Conservation (phyloP, 2,113 vertebrate species). For the Pachyramphus minor region DNA sequence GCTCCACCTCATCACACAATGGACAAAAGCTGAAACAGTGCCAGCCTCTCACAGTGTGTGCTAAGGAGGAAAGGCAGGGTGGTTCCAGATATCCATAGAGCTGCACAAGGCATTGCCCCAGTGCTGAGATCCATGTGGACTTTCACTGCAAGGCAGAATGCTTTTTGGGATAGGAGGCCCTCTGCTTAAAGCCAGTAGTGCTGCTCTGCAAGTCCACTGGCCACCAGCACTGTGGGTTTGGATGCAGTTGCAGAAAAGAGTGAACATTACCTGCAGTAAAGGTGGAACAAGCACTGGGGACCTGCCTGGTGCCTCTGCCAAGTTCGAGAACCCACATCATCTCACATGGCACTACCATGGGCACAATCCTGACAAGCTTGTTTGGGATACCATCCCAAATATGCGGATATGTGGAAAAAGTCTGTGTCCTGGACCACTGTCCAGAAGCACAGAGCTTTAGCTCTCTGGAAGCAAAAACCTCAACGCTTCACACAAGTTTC, state of each 20-base stretch:
- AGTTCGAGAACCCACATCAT: neutral
- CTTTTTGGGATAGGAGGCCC: neutral
- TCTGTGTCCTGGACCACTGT: accelerated
- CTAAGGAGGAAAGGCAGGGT: slow-evolving; percentile 2
- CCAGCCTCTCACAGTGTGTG: neutral
- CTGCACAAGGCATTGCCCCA: neutral
- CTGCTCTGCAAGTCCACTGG: neutral
- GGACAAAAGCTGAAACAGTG: neutral
- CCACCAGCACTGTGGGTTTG: neutral
- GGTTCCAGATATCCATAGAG: neutral
- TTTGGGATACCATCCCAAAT: neutral
- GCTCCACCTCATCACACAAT: slow-evolving; percentile 29
- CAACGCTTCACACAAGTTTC: neutral
- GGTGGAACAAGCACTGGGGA: neutral
- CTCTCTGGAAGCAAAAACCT: neutral
- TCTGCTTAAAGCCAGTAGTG: neutral
- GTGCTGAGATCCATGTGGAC: neutral
- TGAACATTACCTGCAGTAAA: accelerated
- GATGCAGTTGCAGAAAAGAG: neutral
- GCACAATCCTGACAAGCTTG: neutral
- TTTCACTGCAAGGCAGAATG: neutral
- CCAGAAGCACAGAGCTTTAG: neutral
- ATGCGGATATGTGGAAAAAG: neutral
- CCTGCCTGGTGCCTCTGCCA: neutral
- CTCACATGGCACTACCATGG: neutral